Percentiles rank a stretch among this genome's conserved stretches.
Conservation (phyloP, 1,140 invertebrate genomes). For the Papilio xuthus region DNA sequence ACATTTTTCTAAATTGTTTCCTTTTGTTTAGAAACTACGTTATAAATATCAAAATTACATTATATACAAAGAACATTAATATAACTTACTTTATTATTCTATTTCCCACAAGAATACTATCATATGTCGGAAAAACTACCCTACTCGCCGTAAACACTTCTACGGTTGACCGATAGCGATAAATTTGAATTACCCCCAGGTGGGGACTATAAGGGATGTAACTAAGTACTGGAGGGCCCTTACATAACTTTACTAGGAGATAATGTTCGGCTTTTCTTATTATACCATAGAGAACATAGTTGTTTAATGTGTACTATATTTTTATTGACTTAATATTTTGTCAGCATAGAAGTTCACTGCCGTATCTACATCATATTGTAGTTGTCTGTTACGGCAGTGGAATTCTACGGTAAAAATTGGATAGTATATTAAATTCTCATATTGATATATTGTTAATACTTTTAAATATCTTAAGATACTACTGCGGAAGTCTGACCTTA, state of each 20-base stretch:
- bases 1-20: no score
- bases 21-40: no score
- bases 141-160: constrained; percentile 26
- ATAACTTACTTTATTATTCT: background rate
- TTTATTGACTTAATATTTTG: background rate
- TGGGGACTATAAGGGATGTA: constrained; percentile 16
- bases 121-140: constrained; percentile 27
- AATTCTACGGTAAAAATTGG: no score
- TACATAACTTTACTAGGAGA: constrained; percentile 20
- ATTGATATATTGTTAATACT: background rate
- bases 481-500: background rate
- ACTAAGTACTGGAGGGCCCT: constrained; percentile 20
- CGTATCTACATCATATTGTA: background rate
- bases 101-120: background rate
- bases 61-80: background rate
- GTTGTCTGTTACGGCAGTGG: no score
- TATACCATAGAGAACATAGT: constrained; percentile 1
- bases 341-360: background rate
- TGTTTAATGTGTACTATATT: background rate
- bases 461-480: background rate
- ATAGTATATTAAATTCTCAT: background rate
- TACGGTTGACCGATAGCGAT: constrained; percentile 25
- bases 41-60: background rate
- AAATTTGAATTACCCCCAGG: constrained; percentile 33
- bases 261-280: constrained; percentile 14